Conservation (phyloP, 1,140 invertebrate species). For the Cotesia glomerata region DNA sequence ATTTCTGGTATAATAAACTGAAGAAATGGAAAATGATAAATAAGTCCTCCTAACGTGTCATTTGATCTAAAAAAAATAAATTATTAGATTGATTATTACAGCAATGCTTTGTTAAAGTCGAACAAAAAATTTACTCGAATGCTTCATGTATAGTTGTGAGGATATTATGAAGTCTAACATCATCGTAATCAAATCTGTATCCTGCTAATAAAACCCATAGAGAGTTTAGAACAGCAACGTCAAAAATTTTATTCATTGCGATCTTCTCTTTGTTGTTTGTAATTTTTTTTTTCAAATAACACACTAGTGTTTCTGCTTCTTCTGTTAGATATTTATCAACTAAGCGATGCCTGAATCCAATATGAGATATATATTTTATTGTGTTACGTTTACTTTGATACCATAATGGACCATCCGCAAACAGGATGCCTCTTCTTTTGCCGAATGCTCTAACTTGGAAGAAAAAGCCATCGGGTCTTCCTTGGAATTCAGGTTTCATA, state of each 20-base stretch:
- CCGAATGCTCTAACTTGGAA: slow-evolving; percentile 70
- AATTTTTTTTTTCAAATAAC: slow-evolving; percentile 43
- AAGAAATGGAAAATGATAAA: slow-evolving; percentile 72
- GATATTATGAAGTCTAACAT: slow-evolving; percentile 62
- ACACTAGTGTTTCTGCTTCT: slow-evolving; percentile 67
- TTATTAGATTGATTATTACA: not conserved
- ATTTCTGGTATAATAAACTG: slow-evolving; percentile 67
- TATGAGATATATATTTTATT: slow-evolving; percentile 66
- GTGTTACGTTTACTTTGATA: slow-evolving; percentile 67
- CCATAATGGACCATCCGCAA: slow-evolving; percentile 70
- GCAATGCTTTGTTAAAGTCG: not conserved
- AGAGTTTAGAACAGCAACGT: slow-evolving; percentile 72
- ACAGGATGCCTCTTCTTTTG: slow-evolving; percentile 70
- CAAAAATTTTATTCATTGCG: slow-evolving; percentile 64
- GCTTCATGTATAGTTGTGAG: slow-evolving; percentile 65
- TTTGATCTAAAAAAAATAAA: slow-evolving; percentile 52
- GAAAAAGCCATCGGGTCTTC: slow-evolving; percentile 74
- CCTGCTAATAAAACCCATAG: slow-evolving; percentile 77
- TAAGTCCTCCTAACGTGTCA: slow-evolving; percentile 71
- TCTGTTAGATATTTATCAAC: slow-evolving; percentile 67
- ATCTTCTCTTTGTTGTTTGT: slow-evolving; percentile 48
- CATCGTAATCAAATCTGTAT: slow-evolving; percentile 66
- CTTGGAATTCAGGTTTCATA: slow-evolving; percentile 70
- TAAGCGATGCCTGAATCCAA: slow-evolving; percentile 67
- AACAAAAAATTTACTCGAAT: slow-evolving; percentile 55